These are phyloP conservation scores for Odobenus rosmarus DNA, from an alignment of 2,113 vertebrate species.

Conservation along the genomic window DNA sequence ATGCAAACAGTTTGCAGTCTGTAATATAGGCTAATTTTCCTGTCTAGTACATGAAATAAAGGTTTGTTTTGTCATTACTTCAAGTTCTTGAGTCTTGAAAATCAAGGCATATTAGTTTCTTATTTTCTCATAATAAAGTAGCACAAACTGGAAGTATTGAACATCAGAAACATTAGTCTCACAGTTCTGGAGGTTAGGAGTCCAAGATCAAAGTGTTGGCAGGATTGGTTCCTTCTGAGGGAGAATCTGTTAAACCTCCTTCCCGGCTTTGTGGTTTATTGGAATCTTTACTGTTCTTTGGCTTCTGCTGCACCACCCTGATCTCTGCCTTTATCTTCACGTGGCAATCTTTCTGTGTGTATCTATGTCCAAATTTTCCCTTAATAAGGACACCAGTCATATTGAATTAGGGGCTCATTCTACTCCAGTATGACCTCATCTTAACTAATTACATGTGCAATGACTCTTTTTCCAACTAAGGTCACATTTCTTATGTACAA, in stretches of 20 bases:
- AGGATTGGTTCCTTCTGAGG: neutral
- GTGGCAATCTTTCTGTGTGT: accelerated
- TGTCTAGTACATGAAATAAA: neutral
- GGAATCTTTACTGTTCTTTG: neutral
- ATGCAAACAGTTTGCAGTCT: neutral
- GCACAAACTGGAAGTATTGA: neutral
- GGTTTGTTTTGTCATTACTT: neutral
- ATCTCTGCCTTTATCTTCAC: neutral
- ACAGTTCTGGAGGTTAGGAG: neutral
- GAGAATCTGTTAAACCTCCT: neutral
- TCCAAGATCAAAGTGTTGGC: neutral
- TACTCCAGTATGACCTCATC: neutral
- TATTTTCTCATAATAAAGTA: neutral
- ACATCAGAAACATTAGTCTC: neutral
- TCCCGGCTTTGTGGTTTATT: neutral
- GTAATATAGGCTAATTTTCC: neutral
- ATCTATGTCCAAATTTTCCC: neutral
- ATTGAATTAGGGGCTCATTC: neutral
- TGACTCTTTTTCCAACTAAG: neutral
- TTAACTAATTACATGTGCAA: neutral
- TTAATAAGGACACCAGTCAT: neutral
- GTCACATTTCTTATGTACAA: neutral
- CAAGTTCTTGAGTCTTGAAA: neutral
- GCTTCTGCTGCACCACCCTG: neutral
- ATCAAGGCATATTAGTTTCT: neutral